These are phyloP conservation scores for Goniozus legneri DNA, from an alignment of 1,140 invertebrate species.

Conservation along the genomic window DNA sequence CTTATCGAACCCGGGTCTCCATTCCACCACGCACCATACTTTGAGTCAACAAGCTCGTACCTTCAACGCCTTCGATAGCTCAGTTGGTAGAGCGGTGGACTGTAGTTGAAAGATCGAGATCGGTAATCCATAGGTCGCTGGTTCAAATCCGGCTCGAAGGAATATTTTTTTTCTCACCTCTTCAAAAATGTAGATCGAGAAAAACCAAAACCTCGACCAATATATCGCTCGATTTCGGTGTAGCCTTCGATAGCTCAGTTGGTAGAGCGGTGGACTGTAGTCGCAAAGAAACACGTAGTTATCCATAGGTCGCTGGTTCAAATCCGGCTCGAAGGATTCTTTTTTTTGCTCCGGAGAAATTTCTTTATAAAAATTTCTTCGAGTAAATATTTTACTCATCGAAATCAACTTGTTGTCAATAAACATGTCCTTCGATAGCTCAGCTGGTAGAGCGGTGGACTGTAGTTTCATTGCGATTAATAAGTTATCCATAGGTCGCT, in stretches of 20 bases:
- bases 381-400: background rate
- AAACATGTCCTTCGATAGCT: constrained; percentile 21
- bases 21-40: no score
- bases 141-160: constrained; percentile 49
- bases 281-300: constrained; percentile 2
- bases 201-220: no score
- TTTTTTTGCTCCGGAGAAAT: no score
- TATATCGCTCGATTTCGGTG: no score
- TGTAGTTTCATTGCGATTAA: constrained; percentile 13
- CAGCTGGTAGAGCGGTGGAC: constrained; percentile 28
- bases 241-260: constrained; percentile 26
- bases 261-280: constrained; percentile 28
- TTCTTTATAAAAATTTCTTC: no score
- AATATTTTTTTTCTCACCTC: constrained; percentile 32
- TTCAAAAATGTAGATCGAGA: no score
- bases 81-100: constrained; percentile 86
- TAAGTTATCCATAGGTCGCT: constrained; percentile 42
- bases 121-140: constrained; percentile 42
- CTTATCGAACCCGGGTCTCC: no score
- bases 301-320: constrained; percentile 49
- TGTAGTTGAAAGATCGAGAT: constrained; percentile 57
- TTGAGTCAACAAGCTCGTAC: background rate
- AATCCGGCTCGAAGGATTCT: constrained; percentile 44
- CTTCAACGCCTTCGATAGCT: constrained; percentile 67
- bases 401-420: background rate